Evolutionary conservation across 2,113 vertebrate species (phyloP), one percentile per base, ranked within the genome.

Genomic region (Apaloderma vittatum): DNA sequence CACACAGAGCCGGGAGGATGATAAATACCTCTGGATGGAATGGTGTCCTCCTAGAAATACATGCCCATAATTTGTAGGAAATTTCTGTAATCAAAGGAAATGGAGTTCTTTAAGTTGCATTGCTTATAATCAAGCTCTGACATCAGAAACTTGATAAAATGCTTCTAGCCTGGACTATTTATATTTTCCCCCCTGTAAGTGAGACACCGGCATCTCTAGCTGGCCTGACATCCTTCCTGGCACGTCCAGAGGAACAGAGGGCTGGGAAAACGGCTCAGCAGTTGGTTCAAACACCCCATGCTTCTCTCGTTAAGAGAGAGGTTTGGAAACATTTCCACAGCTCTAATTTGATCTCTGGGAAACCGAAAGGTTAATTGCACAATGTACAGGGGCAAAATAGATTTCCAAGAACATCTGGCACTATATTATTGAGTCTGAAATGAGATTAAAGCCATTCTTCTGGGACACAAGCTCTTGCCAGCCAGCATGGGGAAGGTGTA

Each of bases 331-430:
- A 92, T 97, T 96, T 96, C 93, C 90, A 96, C 88, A 92, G 95
- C 95, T 96, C 94, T 97, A 97, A 97, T 97, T 96, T 95, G 88
- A 97, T 96, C 90, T 97, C 92, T 94, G 94, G 87, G 95, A 97
- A 96, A 96, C 93, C 2, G 58, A 97, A 97, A 97, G 95, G 96
- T 97, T 97, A 97, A 97, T 97, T 97, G 95, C 92, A 91, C 95
- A 94, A 96, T 93, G 94, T 96, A 82, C 94, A 88, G 88, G 90
- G 94, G 84, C 81, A 95, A 96, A 97, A 94, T 89, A 97, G 93
- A 96, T 97, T 97, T 98, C 93, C 94, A 97, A 97, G 97, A 97
- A 93, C 93, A 96, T 94, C 96, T 97, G 92, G 80, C 88, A 95
- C 71, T 90, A 52, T 92, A 82, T 83, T 94, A 94, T 76, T 91